phyloP scores from a whole-genome alignment of 1,140 invertebrate species.

The Magallana ariakensis region DNA sequence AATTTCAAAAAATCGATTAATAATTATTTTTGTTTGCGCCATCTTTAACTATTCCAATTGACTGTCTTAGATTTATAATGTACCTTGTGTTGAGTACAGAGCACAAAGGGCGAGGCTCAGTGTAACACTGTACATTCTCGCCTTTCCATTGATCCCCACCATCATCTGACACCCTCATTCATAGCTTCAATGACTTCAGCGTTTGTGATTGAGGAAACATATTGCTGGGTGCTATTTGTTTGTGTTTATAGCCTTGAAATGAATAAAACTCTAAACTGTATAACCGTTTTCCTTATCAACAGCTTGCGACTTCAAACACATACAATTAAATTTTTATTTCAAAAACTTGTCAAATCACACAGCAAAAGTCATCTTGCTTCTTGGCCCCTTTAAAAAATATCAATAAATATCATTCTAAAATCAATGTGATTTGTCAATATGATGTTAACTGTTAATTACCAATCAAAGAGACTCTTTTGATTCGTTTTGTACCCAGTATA shows the following conservation, averaged over 20 bases:
- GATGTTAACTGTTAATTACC: too few species aligned
- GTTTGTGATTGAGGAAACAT: conserved; percentile 20
- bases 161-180: conserved; percentile 33
- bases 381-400: too few species aligned
- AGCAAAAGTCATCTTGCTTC: too few species aligned
- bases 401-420: too few species aligned
- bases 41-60: conserved; percentile 22
- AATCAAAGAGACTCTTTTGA: too few species aligned
- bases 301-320: background rate
- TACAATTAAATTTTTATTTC: too few species aligned
- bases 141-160: background rate
- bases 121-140: background rate
- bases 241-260: conserved; percentile 4
- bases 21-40: conserved; percentile 27
- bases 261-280: background rate
- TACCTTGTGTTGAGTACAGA: background rate
- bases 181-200: background rate
- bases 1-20: conserved; percentile 15
- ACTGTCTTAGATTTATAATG: conserved; percentile 22
- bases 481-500: too few species aligned
- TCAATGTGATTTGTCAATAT: too few species aligned
- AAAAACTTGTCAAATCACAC: too few species aligned
- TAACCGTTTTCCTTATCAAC: conserved; percentile 27
- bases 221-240: conserved; percentile 1
- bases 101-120: background rate